These are phyloP conservation scores for Emydoidea blandingii DNA, from an alignment of 2,797 vertebrate genomes.

Conservation along the genomic window DNA sequence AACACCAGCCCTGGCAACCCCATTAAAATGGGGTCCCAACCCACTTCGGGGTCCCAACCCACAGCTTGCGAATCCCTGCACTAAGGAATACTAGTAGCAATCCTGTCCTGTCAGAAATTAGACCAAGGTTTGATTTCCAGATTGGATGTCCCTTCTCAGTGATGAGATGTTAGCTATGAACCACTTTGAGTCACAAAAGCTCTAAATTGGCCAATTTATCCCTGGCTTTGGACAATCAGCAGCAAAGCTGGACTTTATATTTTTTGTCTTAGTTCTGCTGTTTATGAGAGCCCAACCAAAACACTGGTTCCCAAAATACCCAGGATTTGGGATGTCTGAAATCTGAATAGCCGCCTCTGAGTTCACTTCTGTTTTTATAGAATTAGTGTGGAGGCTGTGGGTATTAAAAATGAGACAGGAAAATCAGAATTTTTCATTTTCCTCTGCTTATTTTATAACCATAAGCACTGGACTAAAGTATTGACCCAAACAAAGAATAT, in stretches of 20 bases:
- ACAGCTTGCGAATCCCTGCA: too few species aligned
- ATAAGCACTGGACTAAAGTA: neutral
- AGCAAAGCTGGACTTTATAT: too few species aligned
- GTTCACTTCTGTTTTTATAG: neutral
- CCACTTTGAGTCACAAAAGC: neutral
- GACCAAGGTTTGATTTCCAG: neutral
- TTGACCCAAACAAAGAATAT: neutral
- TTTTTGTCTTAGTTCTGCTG: neutral
- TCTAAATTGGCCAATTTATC: neutral
- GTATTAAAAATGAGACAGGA: neutral
- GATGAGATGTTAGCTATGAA: neutral
- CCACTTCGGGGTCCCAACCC: too few species aligned
- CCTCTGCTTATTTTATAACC: neutral
- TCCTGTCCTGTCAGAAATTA: too few species aligned
- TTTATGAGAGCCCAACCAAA: slow-evolving; percentile 8
- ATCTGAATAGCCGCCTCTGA: neutral
- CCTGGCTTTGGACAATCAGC: neutral
- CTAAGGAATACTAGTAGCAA: too few species aligned
- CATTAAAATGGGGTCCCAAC: too few species aligned
- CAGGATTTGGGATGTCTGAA: neutral
- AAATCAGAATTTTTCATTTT: neutral
- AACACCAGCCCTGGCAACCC: too few species aligned
- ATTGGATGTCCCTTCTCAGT: slow-evolving; percentile 13
- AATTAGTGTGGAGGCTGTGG: neutral
- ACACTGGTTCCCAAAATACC: neutral